Evolutionary conservation across 1,140 invertebrate species (phyloP), one percentile per base, ranked within the genome.

Genomic region (Glossosoma conforme): DNA sequence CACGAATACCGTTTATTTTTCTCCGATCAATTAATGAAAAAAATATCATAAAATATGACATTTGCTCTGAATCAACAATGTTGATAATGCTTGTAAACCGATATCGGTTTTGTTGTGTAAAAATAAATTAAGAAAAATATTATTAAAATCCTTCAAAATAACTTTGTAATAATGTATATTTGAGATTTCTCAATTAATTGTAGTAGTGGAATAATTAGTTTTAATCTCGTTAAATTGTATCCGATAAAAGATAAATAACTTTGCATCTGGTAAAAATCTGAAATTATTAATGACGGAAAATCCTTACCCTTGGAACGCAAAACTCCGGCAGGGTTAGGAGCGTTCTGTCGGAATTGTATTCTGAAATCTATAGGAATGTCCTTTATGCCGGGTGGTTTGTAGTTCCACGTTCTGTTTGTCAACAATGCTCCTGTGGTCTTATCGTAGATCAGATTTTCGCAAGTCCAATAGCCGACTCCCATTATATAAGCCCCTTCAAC

Each of bases 401-500:
- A 90, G 37, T 77, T 81, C 85, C 86, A 89, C 13, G 85, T 85
- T 49, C 81, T 70, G 59, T 81, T 70, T 20, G 84, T 86, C 0
- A 85, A 68, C 2, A 83, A 68, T 20, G 67, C 60, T n/a, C 84
- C 86, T 30, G 77, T 80, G 28, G 75, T 61, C n/a, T 71, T 61
- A 50, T 85, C 75, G 59, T 81, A 82, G 4, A 77, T 65, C 37
- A 86, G 60, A 42, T 79, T 72, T 63, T 90, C 87, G 2, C 69
- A 68, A 1, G 82, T 81, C 78, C 80, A 87, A 38, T 84, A 78
- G 9, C 88, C 87, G 10, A 87, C 59, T 8, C 86, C 87, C 87
- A 89, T 89, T 1, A 87, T 68, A 65, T 86, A 86, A 0, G 83
- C 81, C 8, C 86, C 88, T 74, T 90, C 87, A 4, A 86, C 77